Conservation (phyloP, 1,140 invertebrate species). For the Phymorhynchus buccinoides region DNA sequence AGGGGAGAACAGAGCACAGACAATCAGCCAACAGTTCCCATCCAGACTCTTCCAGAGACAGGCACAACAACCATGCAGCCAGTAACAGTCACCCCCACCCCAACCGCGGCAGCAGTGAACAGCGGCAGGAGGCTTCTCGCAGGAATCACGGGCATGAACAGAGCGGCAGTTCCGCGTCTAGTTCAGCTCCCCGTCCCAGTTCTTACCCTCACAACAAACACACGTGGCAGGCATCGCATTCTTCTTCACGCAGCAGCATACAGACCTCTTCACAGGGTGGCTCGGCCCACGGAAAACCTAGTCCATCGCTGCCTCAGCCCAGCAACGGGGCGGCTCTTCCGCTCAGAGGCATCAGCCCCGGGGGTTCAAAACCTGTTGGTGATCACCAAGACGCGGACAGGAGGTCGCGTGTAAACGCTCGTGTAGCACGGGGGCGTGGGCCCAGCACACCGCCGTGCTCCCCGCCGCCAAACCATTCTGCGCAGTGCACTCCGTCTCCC, state of each 20-base stretch:
- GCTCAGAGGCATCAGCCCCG: background rate
- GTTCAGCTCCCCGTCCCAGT: background rate
- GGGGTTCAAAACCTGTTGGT: background rate
- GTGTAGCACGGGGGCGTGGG: background rate
- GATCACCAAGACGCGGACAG: background rate
- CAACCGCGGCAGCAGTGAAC: background rate
- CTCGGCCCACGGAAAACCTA: background rate
- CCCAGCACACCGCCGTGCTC: background rate
- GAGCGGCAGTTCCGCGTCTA: background rate
- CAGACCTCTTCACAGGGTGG: no score
- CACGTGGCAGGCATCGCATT: background rate
- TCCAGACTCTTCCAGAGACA: background rate
- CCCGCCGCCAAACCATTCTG: background rate
- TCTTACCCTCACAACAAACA: background rate
- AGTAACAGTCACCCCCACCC: no score
- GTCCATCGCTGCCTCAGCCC: background rate
- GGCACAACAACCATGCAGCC: background rate
- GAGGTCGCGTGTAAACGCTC: background rate
- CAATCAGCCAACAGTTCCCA: background rate
- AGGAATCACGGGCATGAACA: background rate
- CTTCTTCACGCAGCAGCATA: no score
- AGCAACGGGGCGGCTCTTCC: background rate
- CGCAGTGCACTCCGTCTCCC: background rate
- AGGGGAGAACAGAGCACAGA: background rate
- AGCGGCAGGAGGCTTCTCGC: background rate